Percentiles rank a stretch among this genome's conserved stretches.
Conservation (phyloP, 2,797 vertebrate genomes). For the Gila robusta region DNA sequence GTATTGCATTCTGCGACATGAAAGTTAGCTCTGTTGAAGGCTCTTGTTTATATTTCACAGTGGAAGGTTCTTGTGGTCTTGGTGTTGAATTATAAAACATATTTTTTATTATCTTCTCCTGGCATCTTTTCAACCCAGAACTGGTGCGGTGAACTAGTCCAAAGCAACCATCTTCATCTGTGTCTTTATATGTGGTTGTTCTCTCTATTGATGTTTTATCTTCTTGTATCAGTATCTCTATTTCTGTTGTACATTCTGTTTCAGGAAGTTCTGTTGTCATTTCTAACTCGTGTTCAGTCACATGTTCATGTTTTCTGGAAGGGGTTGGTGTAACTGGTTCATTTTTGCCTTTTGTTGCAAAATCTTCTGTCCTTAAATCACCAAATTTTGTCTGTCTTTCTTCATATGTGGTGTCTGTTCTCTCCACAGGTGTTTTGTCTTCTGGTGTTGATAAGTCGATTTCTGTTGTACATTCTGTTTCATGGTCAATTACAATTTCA, state of each 20-base stretch:
- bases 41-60: not conserved
- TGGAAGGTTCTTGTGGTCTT: not conserved
- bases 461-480: not conserved
- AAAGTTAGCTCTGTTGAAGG: not conserved
- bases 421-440: not conserved
- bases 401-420: not conserved
- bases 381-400: not conserved
- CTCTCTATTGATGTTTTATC: not conserved
- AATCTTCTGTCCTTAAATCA: not conserved
- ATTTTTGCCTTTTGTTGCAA: too few relatives aligned
- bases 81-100: not conserved
- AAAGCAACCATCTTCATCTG: slow-evolving; percentile 10
- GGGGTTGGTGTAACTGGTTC: too few relatives aligned
- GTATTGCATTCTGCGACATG: not conserved
- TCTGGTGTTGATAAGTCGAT: not conserved
- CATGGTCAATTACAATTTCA: too few relatives aligned
- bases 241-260: slow-evolving; percentile 3
- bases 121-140: slow-evolving; percentile 33
- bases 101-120: not conserved
- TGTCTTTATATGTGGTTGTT: not conserved
- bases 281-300: not conserved
- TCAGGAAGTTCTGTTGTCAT: too few relatives aligned
- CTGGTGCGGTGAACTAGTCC: slow-evolving; percentile 47
- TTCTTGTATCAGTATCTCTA: not conserved
- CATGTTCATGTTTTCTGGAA: not conserved